Conservation (phyloP, 2,888 invertebrate species). For the Hyposoter didymator region DNA sequence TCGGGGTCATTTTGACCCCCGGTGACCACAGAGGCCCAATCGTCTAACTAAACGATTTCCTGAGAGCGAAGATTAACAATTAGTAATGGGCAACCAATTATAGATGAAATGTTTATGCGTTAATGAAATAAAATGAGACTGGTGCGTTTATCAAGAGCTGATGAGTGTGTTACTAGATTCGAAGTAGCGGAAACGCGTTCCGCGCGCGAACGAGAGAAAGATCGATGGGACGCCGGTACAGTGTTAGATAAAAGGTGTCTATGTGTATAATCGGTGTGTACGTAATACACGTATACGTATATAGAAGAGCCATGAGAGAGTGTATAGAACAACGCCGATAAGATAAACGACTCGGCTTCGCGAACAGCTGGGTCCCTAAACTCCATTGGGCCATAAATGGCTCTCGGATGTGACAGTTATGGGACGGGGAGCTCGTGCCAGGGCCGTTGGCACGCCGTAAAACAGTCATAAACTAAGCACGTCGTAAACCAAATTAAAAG, state of each 20-base stretch:
- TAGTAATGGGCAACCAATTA: neutral
- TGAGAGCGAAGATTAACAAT: conserved; percentile 1
- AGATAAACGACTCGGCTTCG: conserved; percentile 74
- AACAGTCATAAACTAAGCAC: conserved; percentile 81
- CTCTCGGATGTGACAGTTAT: conserved; percentile 82
- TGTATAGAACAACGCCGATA: conserved; percentile 68
- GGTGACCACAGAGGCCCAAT: neutral
- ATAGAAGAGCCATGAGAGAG: neutral
- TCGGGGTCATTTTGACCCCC: too few species aligned
- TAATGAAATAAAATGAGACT: conserved; percentile 37
- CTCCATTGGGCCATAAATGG: conserved; percentile 79
- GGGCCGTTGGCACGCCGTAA: conserved; percentile 79
- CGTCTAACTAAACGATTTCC: neutral
- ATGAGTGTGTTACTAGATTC: conserved; percentile 53
- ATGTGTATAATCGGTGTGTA: neutral
- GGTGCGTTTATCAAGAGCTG: conserved; percentile 23
- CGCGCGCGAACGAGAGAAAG: conserved; percentile 56
- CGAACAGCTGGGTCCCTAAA: conserved; percentile 76
- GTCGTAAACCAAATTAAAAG: conserved; percentile 78
- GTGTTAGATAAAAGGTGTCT: conserved; percentile 2
- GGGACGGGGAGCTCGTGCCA: conserved; percentile 81
- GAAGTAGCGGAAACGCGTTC: conserved; percentile 61
- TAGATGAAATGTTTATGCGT: conserved; percentile 6
- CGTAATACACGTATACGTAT: conserved; percentile 11
- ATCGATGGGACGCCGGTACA: conserved; percentile 66